These are phyloP conservation scores for Octodon degus DNA, from an alignment of 2,113 vertebrate genomes.

Conservation along the genomic window DNA sequence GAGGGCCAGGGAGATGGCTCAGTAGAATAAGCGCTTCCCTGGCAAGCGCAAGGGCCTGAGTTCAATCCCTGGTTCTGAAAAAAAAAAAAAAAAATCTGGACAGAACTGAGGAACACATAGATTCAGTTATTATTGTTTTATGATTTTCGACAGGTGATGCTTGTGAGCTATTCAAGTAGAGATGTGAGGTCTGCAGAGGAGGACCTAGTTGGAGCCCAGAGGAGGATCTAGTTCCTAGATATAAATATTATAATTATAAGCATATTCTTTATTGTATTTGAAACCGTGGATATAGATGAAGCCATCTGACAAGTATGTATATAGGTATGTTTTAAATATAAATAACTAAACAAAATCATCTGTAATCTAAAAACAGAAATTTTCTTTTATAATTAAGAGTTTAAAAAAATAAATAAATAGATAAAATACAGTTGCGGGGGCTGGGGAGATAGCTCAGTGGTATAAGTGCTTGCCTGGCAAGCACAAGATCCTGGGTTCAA, in stretches of 20 bases:
- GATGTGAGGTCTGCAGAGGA: fast-evolving
- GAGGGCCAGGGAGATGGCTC: too few species aligned
- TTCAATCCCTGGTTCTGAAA: too few species aligned
- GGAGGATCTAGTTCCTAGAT: background rate
- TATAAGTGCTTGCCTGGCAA: too few species aligned
- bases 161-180: background rate
- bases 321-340: background rate
- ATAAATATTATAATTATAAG: background rate
- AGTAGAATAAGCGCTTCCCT: too few species aligned
- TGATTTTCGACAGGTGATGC: background rate
- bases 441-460: too few species aligned
- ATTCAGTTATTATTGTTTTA: background rate
- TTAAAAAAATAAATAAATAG: background rate
- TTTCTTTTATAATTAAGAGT: background rate
- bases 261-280: background rate
- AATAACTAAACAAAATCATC: background rate
- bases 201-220: background rate
- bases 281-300: background rate
- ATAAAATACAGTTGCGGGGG: too few species aligned
- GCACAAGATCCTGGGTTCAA: too few species aligned
- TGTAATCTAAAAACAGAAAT: background rate
- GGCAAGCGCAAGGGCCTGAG: too few species aligned
- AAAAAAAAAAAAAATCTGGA: background rate
- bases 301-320: background rate
- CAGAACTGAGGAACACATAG: background rate